Percentiles rank a stretch among this genome's conserved stretches.
These are phyloP conservation scores for Tenrec ecaudatus DNA, from an alignment of 2,113 vertebrate genomes.

Conservation along the genomic window DNA sequence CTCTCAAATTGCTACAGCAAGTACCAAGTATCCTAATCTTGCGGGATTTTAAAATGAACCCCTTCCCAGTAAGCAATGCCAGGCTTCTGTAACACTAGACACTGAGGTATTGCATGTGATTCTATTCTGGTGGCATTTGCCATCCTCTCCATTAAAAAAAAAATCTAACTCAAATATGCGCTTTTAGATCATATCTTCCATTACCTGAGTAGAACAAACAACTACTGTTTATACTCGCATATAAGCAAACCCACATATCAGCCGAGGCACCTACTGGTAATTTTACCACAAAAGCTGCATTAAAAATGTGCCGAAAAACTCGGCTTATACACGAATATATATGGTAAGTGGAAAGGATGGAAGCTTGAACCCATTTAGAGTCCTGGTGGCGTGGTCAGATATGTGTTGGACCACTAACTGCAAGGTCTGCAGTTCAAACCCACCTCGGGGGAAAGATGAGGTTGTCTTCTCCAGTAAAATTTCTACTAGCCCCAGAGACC, in stretches of 20 bases:
- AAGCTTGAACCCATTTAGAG: no score
- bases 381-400: no score
- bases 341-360: no score
- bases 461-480: no score
- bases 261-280: no score
- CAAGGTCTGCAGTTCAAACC: not conserved
- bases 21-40: not conserved
- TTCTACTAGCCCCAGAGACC: no score
- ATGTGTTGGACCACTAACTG: not conserved
- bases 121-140: not conserved
- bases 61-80: not conserved
- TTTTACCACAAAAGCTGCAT: no score
- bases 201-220: not conserved
- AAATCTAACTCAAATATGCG: constrained; percentile 2
- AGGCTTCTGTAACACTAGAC: not conserved
- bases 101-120: not conserved
- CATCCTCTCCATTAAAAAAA: not conserved
- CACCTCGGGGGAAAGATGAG: not conserved
- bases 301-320: no score
- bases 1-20: not conserved
- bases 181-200: constrained; percentile 34
- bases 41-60: not conserved
- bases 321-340: no score
- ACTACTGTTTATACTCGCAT: no score
- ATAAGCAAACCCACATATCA: no score